Evolutionary conservation across 2,113 vertebrate species (phyloP), one percentile per base, ranked within the genome.

Genomic region (Actinemys pallida): DNA sequence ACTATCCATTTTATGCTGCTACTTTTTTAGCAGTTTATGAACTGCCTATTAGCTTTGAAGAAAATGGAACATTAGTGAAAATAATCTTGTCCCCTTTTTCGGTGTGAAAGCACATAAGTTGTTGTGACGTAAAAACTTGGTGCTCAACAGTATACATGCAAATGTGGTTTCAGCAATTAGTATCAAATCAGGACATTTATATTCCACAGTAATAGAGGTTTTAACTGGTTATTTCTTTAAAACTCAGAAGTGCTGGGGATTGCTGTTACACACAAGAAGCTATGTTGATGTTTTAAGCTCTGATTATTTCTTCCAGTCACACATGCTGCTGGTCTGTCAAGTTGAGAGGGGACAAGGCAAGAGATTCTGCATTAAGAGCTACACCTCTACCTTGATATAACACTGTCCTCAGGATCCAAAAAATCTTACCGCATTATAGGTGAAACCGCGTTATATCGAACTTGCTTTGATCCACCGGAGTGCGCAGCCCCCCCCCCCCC

Each of bases 21-120:
- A 82, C 76, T 75, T 81, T 86, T 91, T 92, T 87, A 92, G 25
- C 80, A 87, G 35, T 62, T 79, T 56, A 69, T 65, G 90, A 89
- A 83, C 3, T 45, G 84, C 84, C 39, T 54, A 85, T 80, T n/a
- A 54, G 75, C 87, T 95, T 59, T 25, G 17, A 35, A 91, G 59
- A 84, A 92, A 89, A 95, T 24, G 17, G 84, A 93, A 76, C 47
- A 85, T 9, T 92, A 52, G 90, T 24, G 8, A 8, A 76, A 80
- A 52, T 49, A 90, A 87, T 79, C 14, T 65, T 57, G 88, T 87
- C 53, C 76, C 57, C 79, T 35, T 31, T 31, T 31, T 92, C 47
- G 20, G 14, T 45, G 17, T 89, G 76, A 82, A n/a, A 72, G 9
- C 17, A 39, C 31, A 10, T 22, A 72, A 39, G 5, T 72, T 76